phyloP scores from a whole-genome alignment of 1,140 invertebrate species.

The Papilio polytes region DNA sequence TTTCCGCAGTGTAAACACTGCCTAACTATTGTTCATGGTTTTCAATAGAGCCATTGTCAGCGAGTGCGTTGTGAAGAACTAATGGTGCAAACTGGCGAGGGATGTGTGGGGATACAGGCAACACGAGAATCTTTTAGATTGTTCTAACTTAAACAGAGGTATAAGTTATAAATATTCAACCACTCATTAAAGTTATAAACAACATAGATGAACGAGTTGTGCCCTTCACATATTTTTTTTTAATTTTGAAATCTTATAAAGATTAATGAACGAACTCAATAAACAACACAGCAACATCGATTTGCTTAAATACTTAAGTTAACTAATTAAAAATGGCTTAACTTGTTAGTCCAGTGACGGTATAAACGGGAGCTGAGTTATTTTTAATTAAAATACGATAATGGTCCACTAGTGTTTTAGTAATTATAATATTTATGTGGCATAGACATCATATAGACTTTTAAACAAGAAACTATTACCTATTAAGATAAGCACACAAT shows the following conservation, averaged over 20 bases:
- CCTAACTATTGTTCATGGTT: conserved; percentile 62
- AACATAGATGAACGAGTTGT: no score
- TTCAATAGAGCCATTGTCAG: conserved; percentile 64
- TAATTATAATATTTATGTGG: no score
- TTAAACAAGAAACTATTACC: no score
- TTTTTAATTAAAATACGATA: not conserved
- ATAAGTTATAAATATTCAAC: not conserved
- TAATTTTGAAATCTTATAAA: no score
- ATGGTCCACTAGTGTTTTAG: not conserved
- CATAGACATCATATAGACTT: no score
- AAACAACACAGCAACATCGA: not conserved
- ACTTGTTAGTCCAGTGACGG: no score
- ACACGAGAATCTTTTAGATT: not conserved
- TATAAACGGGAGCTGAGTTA: not conserved
- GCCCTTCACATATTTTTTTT: not conserved
- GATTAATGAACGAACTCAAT: not conserved
- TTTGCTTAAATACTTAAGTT: not conserved
- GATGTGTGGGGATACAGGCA: not conserved
- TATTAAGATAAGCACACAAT: not conserved
- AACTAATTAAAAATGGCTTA: no score
- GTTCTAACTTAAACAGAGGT: not conserved
- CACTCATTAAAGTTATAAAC: no score
- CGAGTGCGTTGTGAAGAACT: conserved; percentile 47
- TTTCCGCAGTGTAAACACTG: conserved; percentile 57
- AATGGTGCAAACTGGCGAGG: conserved; percentile 42